Evolutionary conservation across 2,113 vertebrate genomes (phyloP).

Genomic region (Rhynchomys soricoides): DNA sequence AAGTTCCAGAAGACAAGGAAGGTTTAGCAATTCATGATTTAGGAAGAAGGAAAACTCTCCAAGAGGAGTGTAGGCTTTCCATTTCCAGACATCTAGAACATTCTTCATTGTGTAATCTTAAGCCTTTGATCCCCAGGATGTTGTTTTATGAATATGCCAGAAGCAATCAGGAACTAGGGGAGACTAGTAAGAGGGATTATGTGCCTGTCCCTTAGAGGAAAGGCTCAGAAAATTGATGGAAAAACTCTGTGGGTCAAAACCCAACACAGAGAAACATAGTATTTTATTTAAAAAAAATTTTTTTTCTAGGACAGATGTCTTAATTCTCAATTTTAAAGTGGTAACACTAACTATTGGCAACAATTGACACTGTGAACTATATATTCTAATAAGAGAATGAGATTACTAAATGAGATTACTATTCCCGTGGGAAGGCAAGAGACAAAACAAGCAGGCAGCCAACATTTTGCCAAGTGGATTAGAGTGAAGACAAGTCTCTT

Average conservation of each 20-base stretch:
- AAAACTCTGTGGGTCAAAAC: slow-evolving; percentile 27
- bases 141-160: slow-evolving; percentile 5
- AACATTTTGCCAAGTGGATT: slow-evolving; percentile 32
- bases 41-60: slow-evolving; percentile 16
- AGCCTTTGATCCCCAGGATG: background rate
- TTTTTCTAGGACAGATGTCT: slow-evolving; percentile 34
- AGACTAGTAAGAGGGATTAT: background rate
- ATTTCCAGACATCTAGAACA: slow-evolving; percentile 12
- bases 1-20: background rate
- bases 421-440: slow-evolving; percentile 9
- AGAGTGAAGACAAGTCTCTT: slow-evolving; percentile 1
- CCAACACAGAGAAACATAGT: background rate
- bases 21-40: background rate
- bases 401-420: slow-evolving; percentile 35
- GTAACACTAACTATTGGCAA: slow-evolving; percentile 8
- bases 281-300: slow-evolving; percentile 44
- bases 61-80: background rate
- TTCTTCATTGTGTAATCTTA: slow-evolving; percentile 8
- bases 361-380: background rate
- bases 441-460: slow-evolving; percentile 2
- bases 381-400: too few relatives aligned
- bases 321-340: slow-evolving; percentile 51
- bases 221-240: background rate
- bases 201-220: background rate
- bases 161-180: background rate